phyloP scores from a whole-genome alignment of 2,797 vertebrate species.

The Trematocara caparti region DNA sequence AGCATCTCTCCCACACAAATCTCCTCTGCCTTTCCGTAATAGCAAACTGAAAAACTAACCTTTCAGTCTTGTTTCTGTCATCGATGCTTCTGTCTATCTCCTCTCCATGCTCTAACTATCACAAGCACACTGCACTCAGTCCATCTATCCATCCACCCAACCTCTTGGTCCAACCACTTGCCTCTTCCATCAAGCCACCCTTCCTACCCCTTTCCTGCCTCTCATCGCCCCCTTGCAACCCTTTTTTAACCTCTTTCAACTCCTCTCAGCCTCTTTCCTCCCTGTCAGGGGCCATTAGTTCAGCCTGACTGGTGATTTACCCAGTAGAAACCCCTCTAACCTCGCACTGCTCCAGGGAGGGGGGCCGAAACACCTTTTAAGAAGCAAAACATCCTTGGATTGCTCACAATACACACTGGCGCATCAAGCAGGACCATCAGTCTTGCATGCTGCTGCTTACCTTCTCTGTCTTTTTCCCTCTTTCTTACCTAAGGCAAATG shows the following conservation, averaged over 20 bases:
- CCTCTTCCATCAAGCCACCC: background rate
- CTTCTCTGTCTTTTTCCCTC: background rate
- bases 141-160: background rate
- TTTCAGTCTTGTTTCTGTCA: background rate
- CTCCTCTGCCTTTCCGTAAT: conserved; percentile 4
- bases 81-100: background rate
- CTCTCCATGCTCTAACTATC: background rate
- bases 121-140: background rate
- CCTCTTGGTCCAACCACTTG: background rate
- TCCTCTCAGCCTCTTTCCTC: conserved; percentile 51
- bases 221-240: background rate
- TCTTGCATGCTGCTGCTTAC: background rate
- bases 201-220: background rate
- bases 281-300: conserved; percentile 69
- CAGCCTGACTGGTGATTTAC: conserved; percentile 53
- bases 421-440: background rate
- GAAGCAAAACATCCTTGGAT: conserved; percentile 52
- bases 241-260: conserved; percentile 17
- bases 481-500: background rate
- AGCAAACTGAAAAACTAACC: conserved; percentile 10
- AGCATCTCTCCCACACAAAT: conserved; percentile 19
- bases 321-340: conserved; percentile 43
- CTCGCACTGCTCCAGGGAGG: conserved; percentile 14
- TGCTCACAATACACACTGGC: conserved; percentile 11
- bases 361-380: conserved; percentile 53